Percentiles rank a stretch among this genome's conserved stretches.
phyloP scores from a whole-genome alignment of 2,113 vertebrate genomes.

The Anser cygnoides region DNA sequence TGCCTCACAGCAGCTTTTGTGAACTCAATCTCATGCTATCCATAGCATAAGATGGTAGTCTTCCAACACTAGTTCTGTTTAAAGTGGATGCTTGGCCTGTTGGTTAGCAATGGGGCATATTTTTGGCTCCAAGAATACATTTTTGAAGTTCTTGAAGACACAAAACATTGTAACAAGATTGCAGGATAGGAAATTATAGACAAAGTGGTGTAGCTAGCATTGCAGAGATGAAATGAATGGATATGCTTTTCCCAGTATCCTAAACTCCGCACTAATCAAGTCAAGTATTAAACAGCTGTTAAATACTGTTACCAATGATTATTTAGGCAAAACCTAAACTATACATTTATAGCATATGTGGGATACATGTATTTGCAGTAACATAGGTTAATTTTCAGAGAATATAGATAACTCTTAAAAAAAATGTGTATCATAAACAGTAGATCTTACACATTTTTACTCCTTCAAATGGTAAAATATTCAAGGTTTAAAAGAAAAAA shows the following conservation, averaged over 20 bases:
- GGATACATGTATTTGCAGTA: background rate
- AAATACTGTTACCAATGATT: background rate
- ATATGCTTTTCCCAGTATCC: background rate
- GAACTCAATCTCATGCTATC: background rate
- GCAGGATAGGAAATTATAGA: background rate
- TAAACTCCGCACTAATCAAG: background rate
- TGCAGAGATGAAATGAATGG: background rate
- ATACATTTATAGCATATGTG: background rate
- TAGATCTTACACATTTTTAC: background rate
- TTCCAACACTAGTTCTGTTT: background rate
- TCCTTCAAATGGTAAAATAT: background rate
- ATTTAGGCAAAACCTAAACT: background rate
- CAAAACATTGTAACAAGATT: background rate
- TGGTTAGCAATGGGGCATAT: background rate
- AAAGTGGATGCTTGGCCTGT: background rate
- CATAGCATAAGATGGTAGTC: background rate
- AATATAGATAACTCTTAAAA: background rate
- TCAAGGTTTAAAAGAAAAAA: background rate
- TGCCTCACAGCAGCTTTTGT: background rate
- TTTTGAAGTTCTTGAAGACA: constrained; percentile 1
- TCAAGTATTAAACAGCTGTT: background rate
- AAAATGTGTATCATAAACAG: background rate
- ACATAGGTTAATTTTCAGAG: background rate
- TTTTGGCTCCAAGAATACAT: background rate
- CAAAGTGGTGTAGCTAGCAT: background rate